Percentiles rank a stretch among this genome's conserved stretches.
Evolutionary conservation across 2,888 invertebrate species (phyloP).

Genomic region (Orthosia gracilis): DNA sequence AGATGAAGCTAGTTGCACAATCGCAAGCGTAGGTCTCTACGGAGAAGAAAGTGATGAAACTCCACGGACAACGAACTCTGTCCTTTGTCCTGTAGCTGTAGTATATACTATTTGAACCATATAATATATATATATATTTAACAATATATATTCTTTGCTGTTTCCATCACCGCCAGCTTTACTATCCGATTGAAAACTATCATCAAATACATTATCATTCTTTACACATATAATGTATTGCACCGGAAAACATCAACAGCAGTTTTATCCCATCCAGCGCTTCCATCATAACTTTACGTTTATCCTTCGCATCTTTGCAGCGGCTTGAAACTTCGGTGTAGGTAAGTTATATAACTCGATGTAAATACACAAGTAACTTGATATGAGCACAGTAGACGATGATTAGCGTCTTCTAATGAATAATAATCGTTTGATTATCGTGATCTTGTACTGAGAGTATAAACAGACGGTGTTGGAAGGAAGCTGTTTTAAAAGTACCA

Average conservation of each 20-base stretch:
- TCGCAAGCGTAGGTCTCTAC: too few relatives aligned
- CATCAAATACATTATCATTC: constrained; percentile 31
- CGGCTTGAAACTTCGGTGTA: constrained; percentile 28
- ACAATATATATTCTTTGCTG: background rate
- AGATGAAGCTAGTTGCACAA: too few relatives aligned
- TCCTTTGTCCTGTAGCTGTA: background rate
- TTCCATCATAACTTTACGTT: constrained; percentile 44
- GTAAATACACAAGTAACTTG: constrained; percentile 39
- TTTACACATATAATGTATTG: constrained; percentile 13
- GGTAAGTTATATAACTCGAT: constrained; percentile 38
- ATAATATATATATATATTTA: too few relatives aligned
- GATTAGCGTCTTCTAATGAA: constrained; percentile 51
- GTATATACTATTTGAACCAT: background rate
- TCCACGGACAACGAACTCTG: background rate
- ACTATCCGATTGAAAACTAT: background rate
- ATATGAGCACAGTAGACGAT: constrained; percentile 33
- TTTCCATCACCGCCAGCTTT: background rate
- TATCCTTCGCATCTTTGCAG: constrained; percentile 41
- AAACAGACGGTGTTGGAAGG: constrained; percentile 3
- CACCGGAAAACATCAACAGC: constrained; percentile 49
- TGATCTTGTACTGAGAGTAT: constrained; percentile 23
- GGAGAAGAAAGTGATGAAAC: too few relatives aligned
- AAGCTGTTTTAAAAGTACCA: constrained; percentile 14
- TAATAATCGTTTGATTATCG: constrained; percentile 38
- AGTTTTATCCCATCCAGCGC: constrained; percentile 5